Evolutionary conservation across 2,888 invertebrate species (phyloP).

Genomic region (Dasysyrphus albostriatus): DNA sequence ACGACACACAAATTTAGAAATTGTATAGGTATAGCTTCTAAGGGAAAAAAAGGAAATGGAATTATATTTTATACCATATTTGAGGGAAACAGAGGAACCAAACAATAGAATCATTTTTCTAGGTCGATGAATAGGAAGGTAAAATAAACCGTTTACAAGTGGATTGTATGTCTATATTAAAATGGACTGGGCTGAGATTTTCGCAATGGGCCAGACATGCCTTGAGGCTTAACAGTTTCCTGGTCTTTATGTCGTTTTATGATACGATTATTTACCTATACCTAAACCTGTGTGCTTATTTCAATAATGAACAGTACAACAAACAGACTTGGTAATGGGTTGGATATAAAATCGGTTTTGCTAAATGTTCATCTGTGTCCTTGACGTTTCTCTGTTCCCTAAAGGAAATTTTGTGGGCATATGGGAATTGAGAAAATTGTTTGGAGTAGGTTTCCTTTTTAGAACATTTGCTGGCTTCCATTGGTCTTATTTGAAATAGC

Average conservation of each 20-base stretch:
- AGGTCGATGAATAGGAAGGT: not conserved
- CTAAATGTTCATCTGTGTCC: not conserved
- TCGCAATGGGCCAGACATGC: not conserved
- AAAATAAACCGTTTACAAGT: too few species aligned
- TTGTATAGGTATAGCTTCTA: not conserved
- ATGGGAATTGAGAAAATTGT: slow-evolving; percentile 1
- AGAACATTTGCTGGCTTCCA: not conserved
- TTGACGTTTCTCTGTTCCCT: not conserved
- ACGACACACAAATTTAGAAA: not conserved
- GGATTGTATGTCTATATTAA: not conserved
- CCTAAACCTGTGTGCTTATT: not conserved
- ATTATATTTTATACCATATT: not conserved
- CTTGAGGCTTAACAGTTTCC: slow-evolving; percentile 5
- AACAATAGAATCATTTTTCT: not conserved
- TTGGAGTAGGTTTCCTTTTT: not conserved
- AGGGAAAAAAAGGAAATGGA: not conserved
- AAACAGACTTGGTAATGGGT: not conserved
- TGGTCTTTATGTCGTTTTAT: slow-evolving; percentile 33
- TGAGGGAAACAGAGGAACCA: not conserved
- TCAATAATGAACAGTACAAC: not conserved
- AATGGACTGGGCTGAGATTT: slow-evolving; percentile 2
- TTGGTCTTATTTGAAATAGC: too few species aligned
- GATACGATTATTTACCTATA: not conserved
- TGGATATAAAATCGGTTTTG: slow-evolving; percentile 17
- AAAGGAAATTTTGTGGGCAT: not conserved